These are phyloP conservation scores for Macrobrachium nipponense DNA, from an alignment of 1,140 invertebrate species.

Conservation along the genomic window DNA sequence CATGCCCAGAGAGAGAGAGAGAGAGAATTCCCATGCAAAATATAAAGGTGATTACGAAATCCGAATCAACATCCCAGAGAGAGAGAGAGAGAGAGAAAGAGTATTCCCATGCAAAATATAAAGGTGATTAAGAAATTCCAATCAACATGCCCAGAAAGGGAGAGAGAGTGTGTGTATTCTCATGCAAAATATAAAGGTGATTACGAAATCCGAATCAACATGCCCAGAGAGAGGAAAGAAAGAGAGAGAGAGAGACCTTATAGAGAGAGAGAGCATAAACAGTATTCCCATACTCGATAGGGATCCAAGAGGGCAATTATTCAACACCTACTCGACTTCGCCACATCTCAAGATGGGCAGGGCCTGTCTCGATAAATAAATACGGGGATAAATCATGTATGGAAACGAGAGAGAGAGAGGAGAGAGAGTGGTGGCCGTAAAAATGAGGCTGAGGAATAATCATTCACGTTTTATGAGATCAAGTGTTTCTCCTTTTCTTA, in stretches of 20 bases:
- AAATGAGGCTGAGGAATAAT: neutral
- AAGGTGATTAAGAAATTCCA: no score
- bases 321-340: slow-evolving; percentile 15
- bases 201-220: neutral
- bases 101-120: no score
- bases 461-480: no score
- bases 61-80: no score
- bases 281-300: neutral
- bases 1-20: no score
- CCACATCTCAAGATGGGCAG: slow-evolving; percentile 17
- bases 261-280: neutral
- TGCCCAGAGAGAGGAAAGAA: neutral
- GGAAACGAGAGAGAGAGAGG: neutral
- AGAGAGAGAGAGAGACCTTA: neutral
- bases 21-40: no score
- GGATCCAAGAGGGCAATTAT: neutral
- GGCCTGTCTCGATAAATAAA: slow-evolving; percentile 10
- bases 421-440: neutral
- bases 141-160: no score
- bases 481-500: no score
- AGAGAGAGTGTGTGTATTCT: no score
- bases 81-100: no score
- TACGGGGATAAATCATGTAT: slow-evolving; percentile 30
- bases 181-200: no score
- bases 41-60: no score